Conservation (phyloP, 2,888 invertebrate genomes). For the Nephrotoma flavescens region DNA sequence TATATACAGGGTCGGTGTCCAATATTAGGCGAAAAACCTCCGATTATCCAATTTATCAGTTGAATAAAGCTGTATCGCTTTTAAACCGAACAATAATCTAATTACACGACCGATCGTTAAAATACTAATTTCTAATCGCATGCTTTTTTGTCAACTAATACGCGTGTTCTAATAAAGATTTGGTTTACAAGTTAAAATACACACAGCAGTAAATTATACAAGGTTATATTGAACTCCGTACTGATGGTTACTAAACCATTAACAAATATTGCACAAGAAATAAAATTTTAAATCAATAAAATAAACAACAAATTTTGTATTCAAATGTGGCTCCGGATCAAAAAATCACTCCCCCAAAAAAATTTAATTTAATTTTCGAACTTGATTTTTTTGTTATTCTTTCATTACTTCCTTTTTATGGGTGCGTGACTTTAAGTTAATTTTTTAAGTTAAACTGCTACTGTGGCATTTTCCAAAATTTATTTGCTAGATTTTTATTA, state of each 20-base stretch:
- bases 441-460: neutral
- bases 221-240: too few species aligned
- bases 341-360: neutral
- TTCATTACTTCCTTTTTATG: neutral
- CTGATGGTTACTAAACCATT: too few species aligned
- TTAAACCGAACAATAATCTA: too few species aligned
- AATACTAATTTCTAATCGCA: too few species aligned
- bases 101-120: too few species aligned
- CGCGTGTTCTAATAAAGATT: too few species aligned
- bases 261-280: neutral
- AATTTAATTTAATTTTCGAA: neutral
- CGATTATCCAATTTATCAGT: too few species aligned
- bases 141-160: too few species aligned
- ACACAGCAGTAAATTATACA: too few species aligned
- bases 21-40: too few species aligned
- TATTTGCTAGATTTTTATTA: neutral
- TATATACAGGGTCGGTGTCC: neutral
- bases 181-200: too few species aligned
- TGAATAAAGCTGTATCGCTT: too few species aligned
- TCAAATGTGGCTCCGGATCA: neutral
- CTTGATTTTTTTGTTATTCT: neutral
- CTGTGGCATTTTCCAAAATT: neutral
- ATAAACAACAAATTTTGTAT: neutral
- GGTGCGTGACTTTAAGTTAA: neutral
- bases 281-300: neutral